Evolutionary conservation across 2,888 invertebrate genomes (phyloP).

Genomic region (Dexiosoma caninum): DNA sequence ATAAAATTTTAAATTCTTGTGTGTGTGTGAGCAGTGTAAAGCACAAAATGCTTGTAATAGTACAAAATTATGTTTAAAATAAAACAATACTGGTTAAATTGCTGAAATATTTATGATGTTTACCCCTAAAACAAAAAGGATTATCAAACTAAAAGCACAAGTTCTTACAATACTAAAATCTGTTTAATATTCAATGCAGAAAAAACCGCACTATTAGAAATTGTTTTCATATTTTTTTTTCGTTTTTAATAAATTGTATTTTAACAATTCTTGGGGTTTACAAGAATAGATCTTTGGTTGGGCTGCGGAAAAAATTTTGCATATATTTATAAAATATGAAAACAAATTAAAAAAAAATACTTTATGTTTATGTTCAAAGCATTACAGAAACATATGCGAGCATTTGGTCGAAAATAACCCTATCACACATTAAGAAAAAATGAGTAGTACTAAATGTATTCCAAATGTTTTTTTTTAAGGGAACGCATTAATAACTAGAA

Average conservation of each 20-base stretch:
- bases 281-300: not conserved
- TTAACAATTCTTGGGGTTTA: not conserved
- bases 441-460: too few species aligned
- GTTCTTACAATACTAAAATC: not conserved
- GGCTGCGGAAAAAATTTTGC: too few species aligned
- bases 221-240: not conserved
- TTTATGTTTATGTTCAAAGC: too few species aligned
- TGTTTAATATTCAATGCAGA: slow-evolving; percentile 24
- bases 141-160: not conserved
- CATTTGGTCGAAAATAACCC: too few species aligned
- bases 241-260: not conserved
- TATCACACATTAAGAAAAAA: too few species aligned
- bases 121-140: not conserved
- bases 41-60: slow-evolving; percentile 36
- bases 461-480: too few species aligned
- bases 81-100: slow-evolving; percentile 52
- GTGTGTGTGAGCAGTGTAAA: slow-evolving; percentile 6
- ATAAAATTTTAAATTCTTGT: slow-evolving; percentile 4
- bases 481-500: too few species aligned
- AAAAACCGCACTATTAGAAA: not conserved
- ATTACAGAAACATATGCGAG: too few species aligned
- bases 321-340: too few species aligned
- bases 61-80: slow-evolving; percentile 39
- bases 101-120: slow-evolving; percentile 56
- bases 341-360: too few species aligned